Evolutionary conservation across 2,113 vertebrate genomes (phyloP).

Genomic region (Theropithecus gelada): DNA sequence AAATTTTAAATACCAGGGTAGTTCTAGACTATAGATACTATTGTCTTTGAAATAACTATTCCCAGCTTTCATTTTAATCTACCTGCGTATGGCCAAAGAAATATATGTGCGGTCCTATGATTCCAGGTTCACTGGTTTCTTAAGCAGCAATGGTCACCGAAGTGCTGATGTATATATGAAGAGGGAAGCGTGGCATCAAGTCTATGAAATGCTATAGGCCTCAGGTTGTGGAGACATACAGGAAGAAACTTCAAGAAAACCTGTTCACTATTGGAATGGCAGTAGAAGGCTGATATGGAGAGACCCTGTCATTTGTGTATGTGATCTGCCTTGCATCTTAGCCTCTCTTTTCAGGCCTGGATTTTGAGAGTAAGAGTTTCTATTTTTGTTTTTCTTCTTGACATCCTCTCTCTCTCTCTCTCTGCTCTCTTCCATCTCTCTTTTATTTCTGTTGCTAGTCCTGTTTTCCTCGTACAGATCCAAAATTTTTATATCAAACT

Average conservation of each 20-base stretch:
- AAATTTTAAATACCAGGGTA: background rate
- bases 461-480: background rate
- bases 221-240: background rate
- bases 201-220: rapidly evolving
- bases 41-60: background rate
- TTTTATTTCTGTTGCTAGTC: background rate
- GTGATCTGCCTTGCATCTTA: background rate
- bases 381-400: background rate
- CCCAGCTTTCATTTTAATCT: background rate
- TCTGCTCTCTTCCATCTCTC: background rate
- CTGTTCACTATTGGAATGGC: rapidly evolving
- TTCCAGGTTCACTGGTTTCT: background rate
- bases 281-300: too few species aligned
- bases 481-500: background rate
- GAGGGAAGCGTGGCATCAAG: background rate
- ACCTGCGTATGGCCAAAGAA: background rate
- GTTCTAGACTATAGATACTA: background rate
- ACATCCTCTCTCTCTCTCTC: background rate
- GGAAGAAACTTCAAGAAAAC: background rate
- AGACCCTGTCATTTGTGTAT: rapidly evolving
- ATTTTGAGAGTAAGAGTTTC: background rate
- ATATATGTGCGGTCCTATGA: background rate
- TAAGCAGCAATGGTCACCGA: background rate
- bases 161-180: background rate
- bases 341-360: background rate